phyloP scores from a whole-genome alignment of 2,888 invertebrate species.

The Gymnoscelis rufifasciata region DNA sequence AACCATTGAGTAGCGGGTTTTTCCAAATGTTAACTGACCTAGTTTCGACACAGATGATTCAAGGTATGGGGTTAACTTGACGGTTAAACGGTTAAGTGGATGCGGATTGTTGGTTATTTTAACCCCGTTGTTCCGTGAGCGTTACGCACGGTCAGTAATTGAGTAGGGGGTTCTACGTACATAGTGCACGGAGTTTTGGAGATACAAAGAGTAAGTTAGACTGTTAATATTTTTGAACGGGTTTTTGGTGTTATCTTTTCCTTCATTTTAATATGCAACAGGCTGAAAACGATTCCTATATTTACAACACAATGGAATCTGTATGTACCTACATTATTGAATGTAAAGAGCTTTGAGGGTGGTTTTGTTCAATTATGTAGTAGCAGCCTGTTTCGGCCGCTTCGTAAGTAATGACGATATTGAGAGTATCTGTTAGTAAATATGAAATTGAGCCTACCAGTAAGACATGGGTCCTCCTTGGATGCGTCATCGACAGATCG shows the following conservation, averaged over 20 bases:
- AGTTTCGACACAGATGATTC: constrained; percentile 9
- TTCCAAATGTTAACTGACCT: constrained; percentile 9
- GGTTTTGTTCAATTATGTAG: too few species aligned
- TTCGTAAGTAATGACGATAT: too few species aligned
- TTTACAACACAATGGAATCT: too few species aligned
- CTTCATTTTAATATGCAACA: too few species aligned
- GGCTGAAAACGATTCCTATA: too few species aligned
- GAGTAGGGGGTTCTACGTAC: not conserved
- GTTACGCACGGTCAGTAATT: not conserved
- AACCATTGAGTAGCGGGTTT: constrained; percentile 1
- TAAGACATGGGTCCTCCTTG: constrained; percentile 75
- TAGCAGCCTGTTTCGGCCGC: too few species aligned
- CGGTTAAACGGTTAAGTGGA: constrained; percentile 12
- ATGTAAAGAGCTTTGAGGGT: too few species aligned
- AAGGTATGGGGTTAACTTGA: constrained; percentile 15
- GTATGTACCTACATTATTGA: too few species aligned
- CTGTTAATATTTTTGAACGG: too few species aligned
- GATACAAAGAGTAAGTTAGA: too few species aligned
- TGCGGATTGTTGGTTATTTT: constrained; percentile 9
- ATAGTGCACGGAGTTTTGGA: not conserved
- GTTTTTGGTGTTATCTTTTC: too few species aligned
- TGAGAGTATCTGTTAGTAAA: too few species aligned
- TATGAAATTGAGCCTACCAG: constrained; percentile 54
- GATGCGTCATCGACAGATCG: constrained; percentile 67
- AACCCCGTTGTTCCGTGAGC: not conserved